Conservation (phyloP, 2,888 invertebrate species). For the Callinectes sapidus region DNA sequence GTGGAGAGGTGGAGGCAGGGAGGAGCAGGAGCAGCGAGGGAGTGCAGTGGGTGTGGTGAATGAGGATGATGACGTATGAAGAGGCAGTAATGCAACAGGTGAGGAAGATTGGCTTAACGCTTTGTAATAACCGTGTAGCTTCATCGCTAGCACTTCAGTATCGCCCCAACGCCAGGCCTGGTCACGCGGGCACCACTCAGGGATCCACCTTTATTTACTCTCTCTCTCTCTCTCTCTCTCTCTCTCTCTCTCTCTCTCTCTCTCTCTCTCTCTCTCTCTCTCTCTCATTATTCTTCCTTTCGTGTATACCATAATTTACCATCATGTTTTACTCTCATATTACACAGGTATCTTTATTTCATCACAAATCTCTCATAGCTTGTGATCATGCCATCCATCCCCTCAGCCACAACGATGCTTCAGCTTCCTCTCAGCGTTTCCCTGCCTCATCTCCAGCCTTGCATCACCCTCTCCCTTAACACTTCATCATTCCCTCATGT, state of each 20-base stretch:
- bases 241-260: slow-evolving; percentile 33
- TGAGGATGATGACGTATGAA: slow-evolving; percentile 21
- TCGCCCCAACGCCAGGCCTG: slow-evolving; percentile 4
- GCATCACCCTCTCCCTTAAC: not conserved
- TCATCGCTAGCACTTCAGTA: slow-evolving; percentile 6
- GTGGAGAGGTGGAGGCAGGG: not conserved
- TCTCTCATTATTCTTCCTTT: not conserved
- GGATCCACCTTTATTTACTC: not conserved
- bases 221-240: slow-evolving; percentile 19
- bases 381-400: slow-evolving; percentile 7
- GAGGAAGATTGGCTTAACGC: slow-evolving; percentile 28
- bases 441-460: not conserved
- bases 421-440: not conserved
- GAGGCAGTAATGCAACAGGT: slow-evolving; percentile 18
- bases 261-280: slow-evolving; percentile 31
- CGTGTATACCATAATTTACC: not conserved
- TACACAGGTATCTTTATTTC: not conserved
- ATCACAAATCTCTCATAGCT: not conserved
- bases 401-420: not conserved
- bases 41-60: slow-evolving; percentile 17
- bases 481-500: not conserved
- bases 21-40: not conserved
- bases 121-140: slow-evolving; percentile 19
- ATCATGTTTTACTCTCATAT: not conserved
- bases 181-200: slow-evolving; percentile 22